A percentile compares a stretch with the other conserved stretches of the same genome.
Conservation (phyloP, 2,797 vertebrate genomes). For the Alauda arvensis region DNA sequence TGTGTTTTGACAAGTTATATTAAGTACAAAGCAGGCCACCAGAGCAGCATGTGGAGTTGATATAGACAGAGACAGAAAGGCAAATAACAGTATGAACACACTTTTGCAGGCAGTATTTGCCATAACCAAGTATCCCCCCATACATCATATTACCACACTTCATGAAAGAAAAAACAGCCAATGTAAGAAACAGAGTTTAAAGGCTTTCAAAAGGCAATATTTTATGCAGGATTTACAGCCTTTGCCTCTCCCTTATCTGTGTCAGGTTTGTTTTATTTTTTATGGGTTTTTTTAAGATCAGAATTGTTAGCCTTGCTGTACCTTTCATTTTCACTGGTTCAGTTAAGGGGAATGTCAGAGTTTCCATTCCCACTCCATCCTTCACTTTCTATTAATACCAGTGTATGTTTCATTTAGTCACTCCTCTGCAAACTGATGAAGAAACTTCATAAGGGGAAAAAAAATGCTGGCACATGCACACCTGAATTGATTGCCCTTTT, state of each 20-base stretch:
- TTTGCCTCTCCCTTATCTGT: constrained; percentile 6
- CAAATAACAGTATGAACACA: constrained; percentile 66
- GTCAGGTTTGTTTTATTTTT: neutral
- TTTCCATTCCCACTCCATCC: neutral
- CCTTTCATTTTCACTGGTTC: constrained; percentile 1
- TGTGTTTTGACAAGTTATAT: constrained; percentile 83
- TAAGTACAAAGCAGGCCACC: constrained; percentile 79
- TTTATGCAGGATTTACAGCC: constrained; percentile 27
- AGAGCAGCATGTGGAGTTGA: constrained; percentile 77
- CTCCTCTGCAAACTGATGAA: neutral
- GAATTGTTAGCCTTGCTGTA: neutral
- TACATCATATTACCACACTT: constrained; percentile 46
- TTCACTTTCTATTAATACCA: neutral
- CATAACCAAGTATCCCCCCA: constrained; percentile 21
- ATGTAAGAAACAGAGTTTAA: neutral
- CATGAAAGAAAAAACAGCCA: neutral
- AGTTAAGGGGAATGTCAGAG: neutral
- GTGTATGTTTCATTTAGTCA: neutral
- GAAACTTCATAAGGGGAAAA: constrained; percentile 3
- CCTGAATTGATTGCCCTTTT: constrained; percentile 44
- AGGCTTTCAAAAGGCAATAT: neutral
- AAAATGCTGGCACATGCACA: constrained; percentile 44
- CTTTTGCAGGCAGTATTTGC: constrained; percentile 60
- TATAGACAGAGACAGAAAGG: constrained; percentile 70
- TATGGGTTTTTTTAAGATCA: neutral